Conservation (phyloP, 1,140 invertebrate genomes). For the Luehdorfia chinensis region DNA sequence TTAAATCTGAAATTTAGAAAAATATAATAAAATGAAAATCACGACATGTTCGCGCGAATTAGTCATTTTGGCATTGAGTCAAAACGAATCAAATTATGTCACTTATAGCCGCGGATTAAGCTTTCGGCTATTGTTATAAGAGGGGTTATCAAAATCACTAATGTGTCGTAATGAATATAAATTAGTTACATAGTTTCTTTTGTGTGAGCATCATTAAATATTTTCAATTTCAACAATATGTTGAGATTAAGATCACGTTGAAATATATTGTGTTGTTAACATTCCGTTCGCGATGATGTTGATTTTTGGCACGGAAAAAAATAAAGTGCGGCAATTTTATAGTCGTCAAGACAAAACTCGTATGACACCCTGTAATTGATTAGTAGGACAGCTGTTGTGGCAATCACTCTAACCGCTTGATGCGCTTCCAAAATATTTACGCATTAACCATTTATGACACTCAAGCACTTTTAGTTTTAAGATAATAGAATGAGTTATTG, state of each 20-base stretch:
- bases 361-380: constrained; percentile 63
- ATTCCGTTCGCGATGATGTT: constrained; percentile 57
- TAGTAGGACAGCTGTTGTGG: constrained; percentile 59
- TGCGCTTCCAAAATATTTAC: constrained; percentile 37
- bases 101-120: constrained; percentile 42
- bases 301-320: constrained; percentile 63
- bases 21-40: constrained; percentile 52
- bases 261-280: constrained; percentile 71
- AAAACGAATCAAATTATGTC: constrained; percentile 58
- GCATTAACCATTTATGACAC: constrained; percentile 17
- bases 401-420: constrained; percentile 34
- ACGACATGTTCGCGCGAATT: constrained; percentile 51
- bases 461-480: constrained; percentile 11
- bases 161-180: constrained; percentile 34
- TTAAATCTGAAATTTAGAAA: constrained; percentile 46
- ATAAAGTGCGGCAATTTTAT: constrained; percentile 62
- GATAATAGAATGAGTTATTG: constrained; percentile 9
- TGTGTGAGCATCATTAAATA: constrained; percentile 52
- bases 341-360: constrained; percentile 59
- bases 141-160: constrained; percentile 41
- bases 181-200: constrained; percentile 40
- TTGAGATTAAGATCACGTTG: constrained; percentile 61
- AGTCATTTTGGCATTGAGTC: constrained; percentile 67
- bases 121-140: constrained; percentile 55
- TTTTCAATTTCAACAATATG: constrained; percentile 67